Conservation (phyloP, 2,888 invertebrate genomes). For the Oasisia sp. region DNA sequence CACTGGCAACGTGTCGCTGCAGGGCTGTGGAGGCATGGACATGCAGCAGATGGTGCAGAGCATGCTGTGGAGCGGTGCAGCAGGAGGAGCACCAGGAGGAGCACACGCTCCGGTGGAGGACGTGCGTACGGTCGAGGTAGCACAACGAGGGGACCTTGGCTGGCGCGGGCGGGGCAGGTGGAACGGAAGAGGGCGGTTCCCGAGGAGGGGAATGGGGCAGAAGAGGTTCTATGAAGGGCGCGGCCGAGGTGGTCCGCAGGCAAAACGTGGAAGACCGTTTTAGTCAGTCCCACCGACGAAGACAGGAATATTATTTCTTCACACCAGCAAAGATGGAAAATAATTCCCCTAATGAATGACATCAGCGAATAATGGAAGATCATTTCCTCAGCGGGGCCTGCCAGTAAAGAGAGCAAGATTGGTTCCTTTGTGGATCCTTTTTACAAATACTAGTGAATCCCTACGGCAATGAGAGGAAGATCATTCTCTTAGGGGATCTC, state of each 20-base stretch:
- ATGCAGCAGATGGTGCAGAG: conserved; percentile 23
- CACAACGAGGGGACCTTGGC: neutral
- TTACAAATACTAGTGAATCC: neutral
- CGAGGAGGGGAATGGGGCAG: conserved; percentile 18
- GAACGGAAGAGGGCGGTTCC: conserved; percentile 14
- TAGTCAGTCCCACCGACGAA: no score
- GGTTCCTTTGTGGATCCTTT: neutral
- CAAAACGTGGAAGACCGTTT: conserved; percentile 13
- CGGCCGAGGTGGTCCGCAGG: neutral
- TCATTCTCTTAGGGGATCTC: neutral
- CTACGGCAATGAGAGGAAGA: neutral
- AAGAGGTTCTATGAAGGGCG: conserved; percentile 22
- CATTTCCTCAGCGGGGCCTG: neutral
- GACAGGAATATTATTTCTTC: neutral
- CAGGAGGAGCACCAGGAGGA: neutral
- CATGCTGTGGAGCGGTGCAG: conserved; percentile 22
- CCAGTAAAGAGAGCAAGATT: neutral
- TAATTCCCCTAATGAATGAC: neutral
- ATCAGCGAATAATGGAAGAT: no score
- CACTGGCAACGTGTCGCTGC: conserved; percentile 20
- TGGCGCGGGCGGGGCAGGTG: conserved; percentile 18
- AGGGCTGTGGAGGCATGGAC: conserved; percentile 19
- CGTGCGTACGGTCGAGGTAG: neutral
- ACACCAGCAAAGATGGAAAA: neutral
- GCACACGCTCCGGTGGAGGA: neutral